Base-by-base conservation (phyloP, 35 echinoderm and acorn worm genomes). In the Apostichopus parvimensis region DNA sequence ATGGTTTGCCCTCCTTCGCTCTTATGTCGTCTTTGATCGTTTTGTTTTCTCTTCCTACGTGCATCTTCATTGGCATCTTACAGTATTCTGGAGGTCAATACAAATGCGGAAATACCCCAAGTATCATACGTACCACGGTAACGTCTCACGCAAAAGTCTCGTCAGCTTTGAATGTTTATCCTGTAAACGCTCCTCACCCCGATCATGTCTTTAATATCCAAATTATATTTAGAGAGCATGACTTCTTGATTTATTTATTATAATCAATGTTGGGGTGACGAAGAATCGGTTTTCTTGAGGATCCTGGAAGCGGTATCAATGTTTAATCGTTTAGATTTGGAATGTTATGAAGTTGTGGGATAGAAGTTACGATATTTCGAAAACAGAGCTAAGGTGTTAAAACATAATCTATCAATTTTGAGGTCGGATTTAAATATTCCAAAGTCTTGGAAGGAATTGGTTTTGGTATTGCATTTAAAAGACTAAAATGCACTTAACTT, bases 91-190 rank as follows among this genome's bases (percentile, higher is more conserved):
- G 96, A 92, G 94, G 87, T 98, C 96, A 53, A 98, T 98, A 81
- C 96, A 98, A 94, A 98, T 98, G 96, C 75, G 96, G 96, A 98
- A 95, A 88, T 98, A 98, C 24, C 96, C 96, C 34, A 98, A 98
- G 91, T 98, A 98, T 86, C 96, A 98, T 83, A 98, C 96, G 15
- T 98, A 98, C 81, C 96, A 98, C 86, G 94, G 96, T 98, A 98
- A 98, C 87, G 34, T 77, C 71, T 87, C 86, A 65, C 86, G 53
- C 57, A 21, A 84, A 17, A 75, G 71, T 75, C 15, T 23, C 57
- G 81, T 84, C 81, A 22, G 81, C 81, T 84, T 84, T 84, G 18
- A n/a, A 59, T 58, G 53, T 57, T 59, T 84, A 4, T 23, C 81
- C 55, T 58, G 28, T 84, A 84, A 84, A 45, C 34, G 34, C 34